Evolutionary conservation across 2,797 vertebrate genomes (phyloP).

Genomic region (Manis javanica): DNA sequence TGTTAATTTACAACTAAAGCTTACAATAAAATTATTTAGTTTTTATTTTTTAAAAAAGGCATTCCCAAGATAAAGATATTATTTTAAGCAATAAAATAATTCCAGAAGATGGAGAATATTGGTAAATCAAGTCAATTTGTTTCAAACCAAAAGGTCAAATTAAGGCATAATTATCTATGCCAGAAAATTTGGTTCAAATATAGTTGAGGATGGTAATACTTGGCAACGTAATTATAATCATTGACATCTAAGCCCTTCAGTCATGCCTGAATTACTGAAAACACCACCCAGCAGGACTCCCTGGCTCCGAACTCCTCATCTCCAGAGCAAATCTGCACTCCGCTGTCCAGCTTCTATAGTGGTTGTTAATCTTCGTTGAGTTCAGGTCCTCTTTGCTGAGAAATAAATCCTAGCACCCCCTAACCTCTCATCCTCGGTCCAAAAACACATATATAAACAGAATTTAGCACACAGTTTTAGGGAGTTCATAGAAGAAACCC

Average conservation of each 20-base stretch:
- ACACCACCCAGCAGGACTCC: background rate
- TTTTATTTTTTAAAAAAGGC: background rate
- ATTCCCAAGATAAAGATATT: background rate
- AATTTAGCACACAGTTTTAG: background rate
- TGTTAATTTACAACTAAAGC: slow-evolving; percentile 2
- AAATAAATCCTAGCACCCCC: background rate
- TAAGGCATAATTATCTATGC: background rate
- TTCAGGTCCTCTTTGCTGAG: background rate
- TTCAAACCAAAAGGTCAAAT: slow-evolving; percentile 8
- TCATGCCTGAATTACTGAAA: background rate
- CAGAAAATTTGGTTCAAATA: background rate
- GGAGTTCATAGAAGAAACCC: background rate
- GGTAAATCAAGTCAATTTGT: background rate
- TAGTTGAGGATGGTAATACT: background rate
- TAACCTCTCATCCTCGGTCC: background rate
- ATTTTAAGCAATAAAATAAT: background rate
- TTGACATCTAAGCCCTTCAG: background rate
- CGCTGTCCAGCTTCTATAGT: background rate
- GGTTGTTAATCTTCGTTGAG: background rate
- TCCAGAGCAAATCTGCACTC: background rate
- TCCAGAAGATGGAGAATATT: background rate
- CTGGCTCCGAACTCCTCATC: background rate
- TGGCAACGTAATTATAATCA: background rate
- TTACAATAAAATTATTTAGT: slow-evolving; percentile 23
- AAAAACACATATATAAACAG: background rate